Percentiles rank a stretch among this genome's conserved stretches.
These are phyloP conservation scores for Macrostomum cliftonense DNA, from an alignment of 2,888 invertebrate species.

Conservation along the genomic window DNA sequence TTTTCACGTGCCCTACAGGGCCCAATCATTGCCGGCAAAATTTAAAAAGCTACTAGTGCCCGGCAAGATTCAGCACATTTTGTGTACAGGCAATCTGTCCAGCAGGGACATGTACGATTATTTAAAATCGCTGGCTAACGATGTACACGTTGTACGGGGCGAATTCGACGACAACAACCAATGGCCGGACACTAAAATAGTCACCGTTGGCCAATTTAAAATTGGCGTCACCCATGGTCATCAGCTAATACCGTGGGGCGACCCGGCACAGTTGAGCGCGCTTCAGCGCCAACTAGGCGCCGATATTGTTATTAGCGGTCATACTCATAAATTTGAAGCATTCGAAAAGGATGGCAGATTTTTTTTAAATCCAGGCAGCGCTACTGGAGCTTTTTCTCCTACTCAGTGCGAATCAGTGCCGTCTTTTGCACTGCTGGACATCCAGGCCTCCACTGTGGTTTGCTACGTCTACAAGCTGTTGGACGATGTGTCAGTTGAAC, in stretches of 20 bases:
- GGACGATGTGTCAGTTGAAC: constrained; percentile 92
- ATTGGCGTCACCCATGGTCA: constrained; percentile 94
- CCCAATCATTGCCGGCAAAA: constrained; percentile 74
- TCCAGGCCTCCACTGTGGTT: constrained; percentile 87
- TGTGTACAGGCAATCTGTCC: constrained; percentile 93
- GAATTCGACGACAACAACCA: constrained; percentile 79
- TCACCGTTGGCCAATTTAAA: constrained; percentile 91
- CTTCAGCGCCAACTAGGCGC: constrained; percentile 91
- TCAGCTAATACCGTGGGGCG: constrained; percentile 66
- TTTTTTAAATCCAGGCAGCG: constrained; percentile 95
- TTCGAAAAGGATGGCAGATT: constrained; percentile 96
- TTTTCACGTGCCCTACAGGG: constrained; percentile 88
- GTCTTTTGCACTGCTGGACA: constrained; percentile 95
- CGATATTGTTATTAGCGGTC: constrained; percentile 91
- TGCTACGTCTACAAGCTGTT: constrained; percentile 93
- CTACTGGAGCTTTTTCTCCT: constrained; percentile 88
- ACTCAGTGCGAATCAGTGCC: constrained; percentile 69
- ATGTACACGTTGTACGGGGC: constrained; percentile 92
- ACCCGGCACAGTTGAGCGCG: constrained; percentile 67
- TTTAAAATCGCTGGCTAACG: constrained; percentile 87
- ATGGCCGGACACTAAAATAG: constrained; percentile 86
- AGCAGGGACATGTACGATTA: constrained; percentile 94
- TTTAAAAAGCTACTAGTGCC: constrained; percentile 91
- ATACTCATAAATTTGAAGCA: constrained; percentile 92
- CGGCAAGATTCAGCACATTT: constrained; percentile 73